Evolutionary conservation across 2,888 invertebrate species (phyloP), one percentile per base, ranked within the genome.

Genomic region (Erebia palarica): DNA sequence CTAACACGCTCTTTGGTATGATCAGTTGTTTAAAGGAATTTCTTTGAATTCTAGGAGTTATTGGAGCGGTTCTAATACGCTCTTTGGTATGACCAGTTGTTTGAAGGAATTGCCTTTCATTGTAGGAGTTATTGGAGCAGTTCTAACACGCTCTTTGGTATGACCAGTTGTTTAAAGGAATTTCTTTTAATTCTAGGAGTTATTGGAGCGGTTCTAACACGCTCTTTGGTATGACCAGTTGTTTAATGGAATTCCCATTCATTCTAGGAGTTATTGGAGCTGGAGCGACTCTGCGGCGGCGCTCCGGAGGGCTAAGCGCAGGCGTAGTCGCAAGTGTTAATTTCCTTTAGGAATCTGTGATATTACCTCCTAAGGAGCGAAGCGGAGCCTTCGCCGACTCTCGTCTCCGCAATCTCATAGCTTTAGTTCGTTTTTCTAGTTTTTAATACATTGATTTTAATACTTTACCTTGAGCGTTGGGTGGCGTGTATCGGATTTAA

Each of bases 321-420:
- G 69, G 18, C 11, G 61, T 59, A 69, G 69, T 63, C 64, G 70
- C 69, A 61, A 57, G 63, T 73, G 64, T 64, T 74, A 71, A 66
- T 75, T 87, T 84, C 80, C 83, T 86, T 86, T 88, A 87, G 87
- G 84, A 88, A 91, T 90, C 91, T 91, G 91, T 91, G 91, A 91
- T 91, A 91, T 91, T 91, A 91, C 86, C 89, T 89, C 90, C 89
- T 90, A 88, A 89, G 91, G 85, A 87, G 86, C 85, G 79, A 78
- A 69, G 75, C 73, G 76, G 72, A 63, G 16, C 65, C 70, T 68
- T 72, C 72, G 70, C 73, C 69, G 75, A 78, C 78, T 78, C 79
- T 76, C 69, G 75, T 78, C 78, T 78, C 80, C 77, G 82, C 80
- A 83, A 84, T 85, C 86, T 88, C 87, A 79, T 83, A 86, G 85